These are phyloP conservation scores for Paralvinella palmiformis DNA, from an alignment of 1,140 invertebrate species.

Conservation along the genomic window DNA sequence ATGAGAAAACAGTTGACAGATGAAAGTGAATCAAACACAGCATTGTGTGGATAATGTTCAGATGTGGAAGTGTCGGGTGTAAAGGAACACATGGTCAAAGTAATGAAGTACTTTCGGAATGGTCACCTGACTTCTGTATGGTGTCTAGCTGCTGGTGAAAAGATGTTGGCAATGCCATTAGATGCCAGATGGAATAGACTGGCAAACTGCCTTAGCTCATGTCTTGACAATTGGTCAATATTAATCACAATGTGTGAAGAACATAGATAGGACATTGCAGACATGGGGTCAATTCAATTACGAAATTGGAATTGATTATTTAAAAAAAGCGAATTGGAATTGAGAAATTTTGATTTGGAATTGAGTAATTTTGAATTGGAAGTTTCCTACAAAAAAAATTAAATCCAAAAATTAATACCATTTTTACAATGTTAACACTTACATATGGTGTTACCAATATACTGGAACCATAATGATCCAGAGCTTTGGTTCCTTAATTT, in stretches of 20 bases:
- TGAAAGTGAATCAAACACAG: background rate
- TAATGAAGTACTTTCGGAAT: constrained; percentile 1
- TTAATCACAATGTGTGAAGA: background rate
- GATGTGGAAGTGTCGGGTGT: constrained; percentile 1
- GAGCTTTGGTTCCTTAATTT: no score
- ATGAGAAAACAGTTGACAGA: background rate
- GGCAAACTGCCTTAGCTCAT: background rate
- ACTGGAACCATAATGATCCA: no score
- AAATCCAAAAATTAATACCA: no score
- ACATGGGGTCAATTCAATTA: no score
- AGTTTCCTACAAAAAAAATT: no score
- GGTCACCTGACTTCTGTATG: background rate
- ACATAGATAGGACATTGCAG: no score
- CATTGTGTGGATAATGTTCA: background rate
- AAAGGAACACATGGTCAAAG: background rate
- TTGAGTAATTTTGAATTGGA: no score
- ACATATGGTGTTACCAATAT: no score
- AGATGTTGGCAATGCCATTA: background rate
- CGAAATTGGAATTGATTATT: no score
- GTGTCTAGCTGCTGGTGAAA: background rate
- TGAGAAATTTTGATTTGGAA: no score
- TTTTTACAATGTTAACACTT: no score
- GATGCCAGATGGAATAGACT: background rate
- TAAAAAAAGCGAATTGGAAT: no score
- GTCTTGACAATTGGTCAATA: constrained; percentile 1